Conservation (phyloP, 2,888 invertebrate species). For the Muscina levida region DNA sequence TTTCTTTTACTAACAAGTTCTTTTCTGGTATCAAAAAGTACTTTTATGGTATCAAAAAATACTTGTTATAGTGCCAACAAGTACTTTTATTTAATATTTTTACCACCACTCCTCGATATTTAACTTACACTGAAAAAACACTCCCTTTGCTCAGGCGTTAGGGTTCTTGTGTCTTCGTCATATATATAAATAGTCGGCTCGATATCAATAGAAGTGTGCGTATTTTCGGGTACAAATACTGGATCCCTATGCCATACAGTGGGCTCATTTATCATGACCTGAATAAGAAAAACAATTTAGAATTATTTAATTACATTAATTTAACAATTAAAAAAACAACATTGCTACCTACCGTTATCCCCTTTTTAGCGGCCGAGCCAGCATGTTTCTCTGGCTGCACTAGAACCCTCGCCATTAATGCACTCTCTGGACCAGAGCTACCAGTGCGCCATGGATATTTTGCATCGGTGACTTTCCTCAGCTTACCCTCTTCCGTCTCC, state of each 20-base stretch:
- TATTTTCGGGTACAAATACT: conserved; percentile 72
- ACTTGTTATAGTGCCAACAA: too few species aligned
- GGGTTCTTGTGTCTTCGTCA: conserved; percentile 73
- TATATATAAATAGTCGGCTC: conserved; percentile 76
- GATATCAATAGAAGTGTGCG: conserved; percentile 72
- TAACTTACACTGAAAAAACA: conserved; percentile 75
- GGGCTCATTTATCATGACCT: conserved; percentile 74
- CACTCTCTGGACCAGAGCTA: conserved; percentile 72
- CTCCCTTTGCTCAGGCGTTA: conserved; percentile 71
- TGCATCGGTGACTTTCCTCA: conserved; percentile 69
- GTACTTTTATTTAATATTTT: too few species aligned
- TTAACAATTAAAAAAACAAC: background rate
- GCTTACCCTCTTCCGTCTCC: conserved; percentile 71
- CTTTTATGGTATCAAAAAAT: too few species aligned
- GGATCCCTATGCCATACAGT: conserved; percentile 74
- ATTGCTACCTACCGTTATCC: conserved; percentile 69
- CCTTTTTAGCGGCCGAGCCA: conserved; percentile 69
- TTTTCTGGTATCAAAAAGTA: too few species aligned
- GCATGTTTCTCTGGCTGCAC: conserved; percentile 73
- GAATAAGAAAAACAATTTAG: background rate
- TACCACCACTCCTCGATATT: too few species aligned
- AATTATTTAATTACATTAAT: background rate
- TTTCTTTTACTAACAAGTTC: too few species aligned
- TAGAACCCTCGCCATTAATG: conserved; percentile 69
- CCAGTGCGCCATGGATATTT: conserved; percentile 75